phyloP scores from a whole-genome alignment of 2,797 vertebrate genomes.

The Clamator glandarius region DNA sequence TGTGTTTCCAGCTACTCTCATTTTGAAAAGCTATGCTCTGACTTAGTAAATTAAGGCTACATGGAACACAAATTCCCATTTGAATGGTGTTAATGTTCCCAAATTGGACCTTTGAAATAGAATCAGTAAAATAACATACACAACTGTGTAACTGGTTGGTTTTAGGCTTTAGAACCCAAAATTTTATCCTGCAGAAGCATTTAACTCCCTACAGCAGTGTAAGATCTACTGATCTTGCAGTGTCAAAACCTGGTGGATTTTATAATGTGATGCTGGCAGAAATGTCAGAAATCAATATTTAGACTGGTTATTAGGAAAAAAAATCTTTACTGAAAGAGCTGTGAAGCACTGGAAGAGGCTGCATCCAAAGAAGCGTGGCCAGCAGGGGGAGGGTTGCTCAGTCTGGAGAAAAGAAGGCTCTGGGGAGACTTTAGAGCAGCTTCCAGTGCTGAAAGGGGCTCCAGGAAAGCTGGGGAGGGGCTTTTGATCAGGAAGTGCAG shows the following conservation, averaged over 20 bases:
- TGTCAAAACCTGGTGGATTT: background rate
- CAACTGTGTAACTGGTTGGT: background rate
- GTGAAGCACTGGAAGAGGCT: too few relatives aligned
- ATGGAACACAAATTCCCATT: background rate
- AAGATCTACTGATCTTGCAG: background rate
- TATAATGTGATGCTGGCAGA: background rate
- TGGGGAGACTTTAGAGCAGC: too few relatives aligned
- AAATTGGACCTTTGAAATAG: background rate
- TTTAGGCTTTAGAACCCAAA: background rate
- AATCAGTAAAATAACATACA: background rate
- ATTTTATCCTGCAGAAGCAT: background rate
- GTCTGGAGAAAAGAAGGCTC: too few relatives aligned
- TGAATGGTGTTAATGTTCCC: background rate
- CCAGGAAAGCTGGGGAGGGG: too few relatives aligned
- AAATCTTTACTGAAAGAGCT: too few relatives aligned
- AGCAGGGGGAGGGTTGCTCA: too few relatives aligned
- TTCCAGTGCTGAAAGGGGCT: too few relatives aligned
- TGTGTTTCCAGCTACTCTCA: background rate
- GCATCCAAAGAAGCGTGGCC: too few relatives aligned
- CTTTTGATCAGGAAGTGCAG: too few relatives aligned
- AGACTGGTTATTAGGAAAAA: too few relatives aligned
- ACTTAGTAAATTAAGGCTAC: background rate
- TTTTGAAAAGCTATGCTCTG: background rate
- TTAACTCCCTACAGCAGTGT: background rate
- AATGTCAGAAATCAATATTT: background rate